phyloP scores from a whole-genome alignment of 1,140 invertebrate species.

The Euwallacea fornicatus region DNA sequence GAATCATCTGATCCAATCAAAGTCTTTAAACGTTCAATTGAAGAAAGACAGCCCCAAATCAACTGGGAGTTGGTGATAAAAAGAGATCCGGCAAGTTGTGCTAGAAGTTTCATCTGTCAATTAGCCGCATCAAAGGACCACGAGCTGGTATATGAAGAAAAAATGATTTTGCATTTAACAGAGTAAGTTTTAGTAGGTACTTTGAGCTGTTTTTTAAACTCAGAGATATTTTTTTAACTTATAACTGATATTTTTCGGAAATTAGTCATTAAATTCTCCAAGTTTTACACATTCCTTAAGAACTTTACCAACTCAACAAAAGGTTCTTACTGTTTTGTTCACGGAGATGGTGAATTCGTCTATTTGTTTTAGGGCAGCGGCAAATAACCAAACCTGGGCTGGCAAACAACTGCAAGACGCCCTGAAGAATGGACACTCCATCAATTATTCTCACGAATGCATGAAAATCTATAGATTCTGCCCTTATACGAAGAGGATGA shows the following conservation, averaged over 20 bases:
- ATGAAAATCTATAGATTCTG: constrained; percentile 48
- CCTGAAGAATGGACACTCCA: constrained; percentile 39
- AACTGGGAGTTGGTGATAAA: constrained; percentile 46
- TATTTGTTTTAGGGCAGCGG: constrained; percentile 25
- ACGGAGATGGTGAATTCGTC: background rate
- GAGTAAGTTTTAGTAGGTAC: constrained; percentile 37
- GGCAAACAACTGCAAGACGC: constrained; percentile 43
- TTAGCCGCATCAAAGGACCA: constrained; percentile 40
- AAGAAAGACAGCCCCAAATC: constrained; percentile 24
- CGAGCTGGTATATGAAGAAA: constrained; percentile 42
- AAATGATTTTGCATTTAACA: constrained; percentile 43
- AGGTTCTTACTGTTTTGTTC: too few species aligned
- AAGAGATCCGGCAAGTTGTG: constrained; percentile 47
- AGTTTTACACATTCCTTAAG: too few species aligned
- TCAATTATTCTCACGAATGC: constrained; percentile 38
- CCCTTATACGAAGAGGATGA: constrained; percentile 45
- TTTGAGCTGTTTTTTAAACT: background rate
- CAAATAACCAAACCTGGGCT: constrained; percentile 37
- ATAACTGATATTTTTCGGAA: background rate
- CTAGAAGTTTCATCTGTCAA: constrained; percentile 49
- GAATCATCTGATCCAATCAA: constrained; percentile 20
- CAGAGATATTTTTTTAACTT: background rate
- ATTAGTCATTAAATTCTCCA: background rate
- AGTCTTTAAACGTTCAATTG: constrained; percentile 35
- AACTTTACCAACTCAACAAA: too few species aligned